Conservation (phyloP, 2,797 vertebrate genomes). For the Microtus obscurus region DNA sequence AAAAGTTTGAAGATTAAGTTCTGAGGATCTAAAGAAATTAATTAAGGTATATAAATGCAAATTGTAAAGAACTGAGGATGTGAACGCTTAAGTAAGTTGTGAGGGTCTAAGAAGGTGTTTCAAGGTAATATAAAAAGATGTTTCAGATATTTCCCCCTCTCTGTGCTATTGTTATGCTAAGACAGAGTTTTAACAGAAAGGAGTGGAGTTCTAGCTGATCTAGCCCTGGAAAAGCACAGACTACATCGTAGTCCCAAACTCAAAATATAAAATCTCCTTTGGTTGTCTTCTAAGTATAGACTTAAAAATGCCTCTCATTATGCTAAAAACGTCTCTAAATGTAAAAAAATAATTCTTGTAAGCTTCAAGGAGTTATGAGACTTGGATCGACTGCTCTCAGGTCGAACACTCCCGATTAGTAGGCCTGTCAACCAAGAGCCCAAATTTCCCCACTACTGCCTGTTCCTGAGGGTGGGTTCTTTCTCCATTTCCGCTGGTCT, state of each 20-base stretch:
- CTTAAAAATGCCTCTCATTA: background rate
- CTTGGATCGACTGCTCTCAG: background rate
- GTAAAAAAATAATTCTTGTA: background rate
- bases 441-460: background rate
- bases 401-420: background rate
- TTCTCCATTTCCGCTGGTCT: background rate
- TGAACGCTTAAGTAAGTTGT: background rate
- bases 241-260: background rate
- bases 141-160: too few relatives aligned
- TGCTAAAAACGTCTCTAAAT: background rate
- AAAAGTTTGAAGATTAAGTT: background rate
- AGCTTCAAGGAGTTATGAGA: background rate
- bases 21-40: background rate
- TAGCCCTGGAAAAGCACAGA: background rate
- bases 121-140: background rate
- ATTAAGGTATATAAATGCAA: background rate
- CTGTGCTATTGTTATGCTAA: too few relatives aligned
- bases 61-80: background rate
- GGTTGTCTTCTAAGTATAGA: background rate
- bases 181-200: too few relatives aligned
- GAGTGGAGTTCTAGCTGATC: background rate
- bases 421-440: background rate
- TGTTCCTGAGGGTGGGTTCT: background rate
- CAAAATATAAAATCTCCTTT: background rate
- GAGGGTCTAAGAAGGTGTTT: background rate